Percentiles rank a stretch among this genome's conserved stretches.
Conservation (phyloP, 1,140 invertebrate species). For the Drosophila takahashii region DNA sequence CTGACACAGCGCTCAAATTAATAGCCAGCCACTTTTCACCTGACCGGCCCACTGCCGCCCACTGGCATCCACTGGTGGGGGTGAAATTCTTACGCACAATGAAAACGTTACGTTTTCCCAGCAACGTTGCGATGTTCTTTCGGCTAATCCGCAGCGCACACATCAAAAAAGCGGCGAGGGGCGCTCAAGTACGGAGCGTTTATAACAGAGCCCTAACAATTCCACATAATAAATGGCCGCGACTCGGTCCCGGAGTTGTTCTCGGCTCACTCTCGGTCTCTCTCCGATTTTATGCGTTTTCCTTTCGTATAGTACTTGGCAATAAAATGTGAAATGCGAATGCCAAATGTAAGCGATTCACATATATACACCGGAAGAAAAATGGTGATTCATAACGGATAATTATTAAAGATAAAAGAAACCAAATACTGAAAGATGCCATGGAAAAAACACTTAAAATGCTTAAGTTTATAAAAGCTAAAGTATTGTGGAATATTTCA, state of each 20-base stretch:
- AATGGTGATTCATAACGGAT: neutral
- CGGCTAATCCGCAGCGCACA: constrained; percentile 65
- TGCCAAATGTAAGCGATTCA: constrained; percentile 72
- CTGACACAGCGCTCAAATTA: constrained; percentile 77
- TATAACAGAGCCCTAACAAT: constrained; percentile 72
- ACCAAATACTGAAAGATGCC: no score
- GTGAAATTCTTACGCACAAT: constrained; percentile 70
- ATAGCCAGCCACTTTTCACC: constrained; percentile 80
- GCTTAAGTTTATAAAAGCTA: no score
- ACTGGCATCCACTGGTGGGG: neutral
- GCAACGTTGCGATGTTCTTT: constrained; percentile 51
- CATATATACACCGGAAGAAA: constrained; percentile 17
- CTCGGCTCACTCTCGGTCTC: constrained; percentile 7
- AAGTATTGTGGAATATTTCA: no score
- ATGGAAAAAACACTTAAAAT: no score
- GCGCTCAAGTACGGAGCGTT: constrained; percentile 69
- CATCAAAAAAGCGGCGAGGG: constrained; percentile 26
- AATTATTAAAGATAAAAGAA: neutral
- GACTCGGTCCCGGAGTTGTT: constrained; percentile 51
- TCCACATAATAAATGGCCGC: constrained; percentile 76
- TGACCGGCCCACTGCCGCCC: constrained; percentile 50
- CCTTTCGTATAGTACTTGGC: constrained; percentile 60
- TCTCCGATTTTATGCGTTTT: constrained; percentile 78
- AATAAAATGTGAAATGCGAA: constrained; percentile 74
- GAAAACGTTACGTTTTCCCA: constrained; percentile 60